Conservation (phyloP, 1,140 invertebrate genomes). For the Hyphantria cunea region DNA sequence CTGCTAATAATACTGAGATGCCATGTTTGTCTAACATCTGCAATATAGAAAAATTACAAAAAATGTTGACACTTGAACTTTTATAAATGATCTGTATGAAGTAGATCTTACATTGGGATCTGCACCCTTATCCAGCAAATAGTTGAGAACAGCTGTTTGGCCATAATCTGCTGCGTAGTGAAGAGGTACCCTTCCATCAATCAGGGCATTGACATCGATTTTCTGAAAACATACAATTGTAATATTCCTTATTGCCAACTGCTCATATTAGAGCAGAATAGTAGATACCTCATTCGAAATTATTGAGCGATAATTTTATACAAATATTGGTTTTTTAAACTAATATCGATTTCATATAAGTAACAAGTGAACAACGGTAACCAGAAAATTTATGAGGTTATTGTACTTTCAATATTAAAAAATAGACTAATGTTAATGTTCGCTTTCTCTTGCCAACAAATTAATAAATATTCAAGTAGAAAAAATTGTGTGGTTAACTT, state of each 20-base stretch:
- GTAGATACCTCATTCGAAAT: no score
- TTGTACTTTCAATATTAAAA: neutral
- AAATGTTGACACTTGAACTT: no score
- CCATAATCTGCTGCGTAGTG: constrained; percentile 98
- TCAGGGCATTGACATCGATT: constrained; percentile 92
- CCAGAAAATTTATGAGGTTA: neutral
- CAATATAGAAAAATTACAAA: constrained; percentile 29
- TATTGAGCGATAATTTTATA: no score
- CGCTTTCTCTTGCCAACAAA: constrained; percentile 43
- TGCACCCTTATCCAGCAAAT: constrained; percentile 93
- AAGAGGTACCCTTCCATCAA: constrained; percentile 92
- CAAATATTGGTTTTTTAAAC: no score
- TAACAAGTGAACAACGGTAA: neutral
- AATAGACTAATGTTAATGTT: neutral
- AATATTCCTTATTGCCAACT: neutral
- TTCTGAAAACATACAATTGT: constrained; percentile 81
- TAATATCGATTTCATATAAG: no score
- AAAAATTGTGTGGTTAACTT: constrained; percentile 41
- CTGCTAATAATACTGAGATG: constrained; percentile 94
- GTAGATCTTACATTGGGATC: constrained; percentile 92
- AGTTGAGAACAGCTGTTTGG: constrained; percentile 94
- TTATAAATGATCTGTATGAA: neutral
- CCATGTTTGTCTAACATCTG: constrained; percentile 96
- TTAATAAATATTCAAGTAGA: constrained; percentile 8
- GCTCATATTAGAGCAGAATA: no score